Percentiles rank a stretch among this genome's conserved stretches.
phyloP scores from a whole-genome alignment of 35 echinoderm and acorn worm species.

The Nesometra sesokonis region DNA sequence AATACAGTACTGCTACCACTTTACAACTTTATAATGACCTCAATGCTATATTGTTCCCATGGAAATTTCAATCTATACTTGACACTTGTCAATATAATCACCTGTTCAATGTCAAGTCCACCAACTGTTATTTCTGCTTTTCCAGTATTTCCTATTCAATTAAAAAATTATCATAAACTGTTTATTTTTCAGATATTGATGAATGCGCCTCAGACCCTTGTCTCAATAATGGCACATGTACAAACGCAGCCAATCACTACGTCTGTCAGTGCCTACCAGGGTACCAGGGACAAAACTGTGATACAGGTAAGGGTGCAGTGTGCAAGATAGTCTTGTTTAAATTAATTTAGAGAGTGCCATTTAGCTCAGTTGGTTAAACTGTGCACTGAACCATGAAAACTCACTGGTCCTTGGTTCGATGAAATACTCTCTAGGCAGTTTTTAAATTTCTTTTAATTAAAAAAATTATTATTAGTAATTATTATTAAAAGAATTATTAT shows the following conservation, averaged over 20 bases:
- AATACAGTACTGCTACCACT: too few relatives aligned
- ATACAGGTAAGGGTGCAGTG: conserved; percentile 54
- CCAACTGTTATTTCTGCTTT: not conserved
- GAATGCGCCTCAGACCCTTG: conserved; percentile 67
- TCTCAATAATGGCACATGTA: conserved; percentile 57
- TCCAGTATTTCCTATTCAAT: too few relatives aligned
- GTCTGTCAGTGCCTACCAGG: conserved; percentile 53
- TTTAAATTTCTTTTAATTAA: too few relatives aligned
- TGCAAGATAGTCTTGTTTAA: not conserved
- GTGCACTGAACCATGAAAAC: not conserved
- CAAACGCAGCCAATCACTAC: conserved; percentile 26
- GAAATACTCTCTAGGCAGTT: too few relatives aligned
- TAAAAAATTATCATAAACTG: not conserved
- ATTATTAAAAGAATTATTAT: too few relatives aligned
- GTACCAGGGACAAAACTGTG: conserved; percentile 65
- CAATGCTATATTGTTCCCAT: too few relatives aligned
- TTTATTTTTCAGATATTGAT: not conserved
- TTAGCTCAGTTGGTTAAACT: not conserved
- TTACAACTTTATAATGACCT: too few relatives aligned
- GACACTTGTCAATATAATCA: too few relatives aligned
- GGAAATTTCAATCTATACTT: too few relatives aligned
- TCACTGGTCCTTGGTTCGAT: too few relatives aligned
- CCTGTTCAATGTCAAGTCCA: too few relatives aligned
- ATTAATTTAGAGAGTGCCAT: not conserved
- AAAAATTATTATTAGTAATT: too few relatives aligned